Evolutionary conservation across 2,888 invertebrate genomes (phyloP).

Genomic region (Sphecodes monilicornis): DNA sequence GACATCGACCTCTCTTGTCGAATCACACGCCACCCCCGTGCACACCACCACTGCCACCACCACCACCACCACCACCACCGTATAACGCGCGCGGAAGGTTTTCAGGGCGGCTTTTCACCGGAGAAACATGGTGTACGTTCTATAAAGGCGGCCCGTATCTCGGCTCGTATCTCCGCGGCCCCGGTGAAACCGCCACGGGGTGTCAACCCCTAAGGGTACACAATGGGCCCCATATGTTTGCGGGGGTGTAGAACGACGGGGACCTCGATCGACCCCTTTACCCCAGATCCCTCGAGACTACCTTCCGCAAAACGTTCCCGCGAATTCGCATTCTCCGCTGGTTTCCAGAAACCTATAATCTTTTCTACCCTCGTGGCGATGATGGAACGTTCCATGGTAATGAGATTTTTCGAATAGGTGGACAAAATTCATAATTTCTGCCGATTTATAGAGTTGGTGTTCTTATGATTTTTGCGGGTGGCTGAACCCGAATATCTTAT

Average conservation of each 20-base stretch:
- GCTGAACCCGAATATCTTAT: too few species aligned
- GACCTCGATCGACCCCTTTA: constrained; percentile 67
- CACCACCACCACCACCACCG: not conserved
- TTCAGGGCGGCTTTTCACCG: constrained; percentile 73
- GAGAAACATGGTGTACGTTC: constrained; percentile 80
- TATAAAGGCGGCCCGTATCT: constrained; percentile 77
- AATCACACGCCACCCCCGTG: constrained; percentile 46
- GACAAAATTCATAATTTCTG: not conserved
- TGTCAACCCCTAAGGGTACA: constrained; percentile 74
- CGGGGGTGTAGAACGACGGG: constrained; percentile 78
- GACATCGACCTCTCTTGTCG: constrained; percentile 65
- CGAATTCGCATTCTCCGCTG: constrained; percentile 29
- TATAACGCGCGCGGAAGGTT: constrained; percentile 58
- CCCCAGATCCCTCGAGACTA: not conserved
- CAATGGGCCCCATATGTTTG: constrained; percentile 82
- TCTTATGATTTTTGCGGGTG: not conserved
- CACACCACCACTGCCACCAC: not conserved
- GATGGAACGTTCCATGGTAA: not conserved
- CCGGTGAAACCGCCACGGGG: constrained; percentile 71
- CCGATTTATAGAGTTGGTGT: not conserved
- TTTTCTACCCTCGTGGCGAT: not conserved
- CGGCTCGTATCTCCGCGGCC: constrained; percentile 77
- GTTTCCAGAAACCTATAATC: not conserved
- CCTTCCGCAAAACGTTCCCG: constrained; percentile 22
- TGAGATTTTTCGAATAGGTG: too few species aligned